These are phyloP conservation scores for Theristicus caerulescens DNA, from an alignment of 2,113 vertebrate species.

Conservation along the genomic window DNA sequence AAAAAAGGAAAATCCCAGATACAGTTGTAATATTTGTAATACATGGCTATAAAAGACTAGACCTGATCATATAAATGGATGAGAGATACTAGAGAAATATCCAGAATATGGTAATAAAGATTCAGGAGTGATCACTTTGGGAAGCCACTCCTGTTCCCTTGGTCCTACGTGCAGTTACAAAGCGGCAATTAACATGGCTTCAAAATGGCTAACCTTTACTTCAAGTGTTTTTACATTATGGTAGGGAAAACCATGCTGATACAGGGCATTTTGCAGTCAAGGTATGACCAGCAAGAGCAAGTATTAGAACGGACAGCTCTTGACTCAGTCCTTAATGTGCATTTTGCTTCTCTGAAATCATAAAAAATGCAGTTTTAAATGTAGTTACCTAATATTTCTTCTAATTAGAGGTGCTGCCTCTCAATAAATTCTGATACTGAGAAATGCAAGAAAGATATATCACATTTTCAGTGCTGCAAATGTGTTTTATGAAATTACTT, in stretches of 20 bases:
- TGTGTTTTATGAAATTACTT: neutral
- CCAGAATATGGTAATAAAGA: neutral
- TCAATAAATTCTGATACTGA: neutral
- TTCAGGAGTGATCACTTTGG: neutral
- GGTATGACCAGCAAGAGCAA: neutral
- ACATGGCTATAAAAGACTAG: neutral
- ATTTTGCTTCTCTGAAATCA: neutral
- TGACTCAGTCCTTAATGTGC: neutral
- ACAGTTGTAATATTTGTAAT: neutral
- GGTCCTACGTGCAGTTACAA: neutral
- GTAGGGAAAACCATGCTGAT: neutral
- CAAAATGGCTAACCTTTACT: neutral
- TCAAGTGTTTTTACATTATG: neutral
- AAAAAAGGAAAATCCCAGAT: neutral
- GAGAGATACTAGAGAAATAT: neutral
- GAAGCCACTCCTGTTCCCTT: neutral
- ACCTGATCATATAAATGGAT: neutral
- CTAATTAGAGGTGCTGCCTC: neutral
- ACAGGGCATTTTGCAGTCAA: neutral
- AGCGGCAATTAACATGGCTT: neutral
- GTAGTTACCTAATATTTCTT: neutral
- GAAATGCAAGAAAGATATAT: neutral
- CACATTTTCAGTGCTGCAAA: neutral
- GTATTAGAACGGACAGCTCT: neutral
- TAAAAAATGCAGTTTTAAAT: neutral